Percentiles rank a stretch among this genome's conserved stretches.
phyloP scores from a whole-genome alignment of 92 coral and sea anemone species.

The Galaxea fascicularis region DNA sequence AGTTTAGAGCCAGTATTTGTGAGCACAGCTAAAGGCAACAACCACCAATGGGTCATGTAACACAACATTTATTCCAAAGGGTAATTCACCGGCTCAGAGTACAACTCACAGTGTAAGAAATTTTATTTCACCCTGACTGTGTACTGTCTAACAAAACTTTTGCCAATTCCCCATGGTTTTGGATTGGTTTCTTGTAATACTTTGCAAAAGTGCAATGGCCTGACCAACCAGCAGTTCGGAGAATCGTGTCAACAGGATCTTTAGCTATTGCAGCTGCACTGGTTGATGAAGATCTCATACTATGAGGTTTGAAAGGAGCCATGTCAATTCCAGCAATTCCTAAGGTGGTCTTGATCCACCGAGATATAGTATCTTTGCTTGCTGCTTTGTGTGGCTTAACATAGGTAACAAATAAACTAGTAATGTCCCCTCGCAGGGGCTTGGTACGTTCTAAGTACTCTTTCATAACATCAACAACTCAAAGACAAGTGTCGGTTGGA shows the following conservation, averaged over 20 bases:
- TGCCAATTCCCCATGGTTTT: constrained; percentile 51
- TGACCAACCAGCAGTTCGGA: constrained; percentile 56
- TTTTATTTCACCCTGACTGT: constrained; percentile 1
- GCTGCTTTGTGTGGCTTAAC: constrained; percentile 59
- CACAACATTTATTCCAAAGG: background rate
- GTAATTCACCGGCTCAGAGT: background rate
- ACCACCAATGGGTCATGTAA: background rate
- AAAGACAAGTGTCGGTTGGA: constrained; percentile 27
- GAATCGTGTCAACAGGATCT: constrained; percentile 26
- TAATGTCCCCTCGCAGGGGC: constrained; percentile 12
- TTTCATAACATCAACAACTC: no score
- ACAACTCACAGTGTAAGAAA: background rate
- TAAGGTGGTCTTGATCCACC: no score
- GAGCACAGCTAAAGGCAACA: constrained; percentile 16
- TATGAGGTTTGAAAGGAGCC: constrained; percentile 49
- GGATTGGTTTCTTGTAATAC: constrained; percentile 53
- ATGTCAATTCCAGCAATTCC: constrained; percentile 52
- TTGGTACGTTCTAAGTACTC: no score
- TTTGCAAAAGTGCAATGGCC: no score
- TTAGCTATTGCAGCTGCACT: constrained; percentile 54
- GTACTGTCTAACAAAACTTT: constrained; percentile 31
- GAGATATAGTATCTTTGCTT: no score
- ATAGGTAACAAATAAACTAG: constrained; percentile 56
- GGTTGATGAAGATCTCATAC: constrained; percentile 39
- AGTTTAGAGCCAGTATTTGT: constrained; percentile 62